Percentiles rank a stretch among this genome's conserved stretches.
Conservation (phyloP, 1,140 invertebrate species). For the Eriosoma lanigerum region DNA sequence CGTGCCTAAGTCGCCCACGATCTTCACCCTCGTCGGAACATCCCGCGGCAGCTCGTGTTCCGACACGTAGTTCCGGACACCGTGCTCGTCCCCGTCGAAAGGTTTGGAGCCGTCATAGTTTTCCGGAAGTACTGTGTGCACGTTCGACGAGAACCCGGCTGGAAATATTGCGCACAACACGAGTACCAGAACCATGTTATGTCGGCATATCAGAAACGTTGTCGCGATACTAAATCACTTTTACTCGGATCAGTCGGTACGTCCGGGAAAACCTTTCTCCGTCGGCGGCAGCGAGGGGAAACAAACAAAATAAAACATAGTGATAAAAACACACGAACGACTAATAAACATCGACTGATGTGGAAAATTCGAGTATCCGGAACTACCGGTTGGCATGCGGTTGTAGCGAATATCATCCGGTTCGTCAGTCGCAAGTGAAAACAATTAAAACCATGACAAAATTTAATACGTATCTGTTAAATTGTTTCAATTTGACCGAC, state of each 20-base stretch:
- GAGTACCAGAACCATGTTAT: slow-evolving; percentile 45
- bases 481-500: too few relatives aligned
- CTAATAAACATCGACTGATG: slow-evolving; percentile 13
- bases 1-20: slow-evolving; percentile 61
- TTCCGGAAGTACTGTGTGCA: slow-evolving; percentile 1
- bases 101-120: neutral
- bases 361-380: slow-evolving; percentile 22
- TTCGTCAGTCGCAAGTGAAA: slow-evolving; percentile 33
- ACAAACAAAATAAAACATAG: slow-evolving; percentile 12
- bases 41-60: slow-evolving; percentile 60
- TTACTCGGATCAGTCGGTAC: slow-evolving; percentile 29
- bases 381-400: slow-evolving; percentile 27
- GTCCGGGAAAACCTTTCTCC: slow-evolving; percentile 42
- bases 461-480: too few relatives aligned
- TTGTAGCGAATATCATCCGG: slow-evolving; percentile 15
- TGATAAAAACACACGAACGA: neutral
- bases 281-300: slow-evolving; percentile 9
- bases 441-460: slow-evolving; percentile 38
- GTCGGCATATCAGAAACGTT: slow-evolving; percentile 44
- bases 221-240: slow-evolving; percentile 50
- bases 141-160: neutral
- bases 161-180: slow-evolving; percentile 44
- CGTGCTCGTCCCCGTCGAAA: slow-evolving; percentile 31
- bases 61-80: slow-evolving; percentile 54
- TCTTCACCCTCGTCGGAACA: slow-evolving; percentile 61